Evolutionary conservation across 1,140 invertebrate species (phyloP).

Genomic region (Atta texana): DNA sequence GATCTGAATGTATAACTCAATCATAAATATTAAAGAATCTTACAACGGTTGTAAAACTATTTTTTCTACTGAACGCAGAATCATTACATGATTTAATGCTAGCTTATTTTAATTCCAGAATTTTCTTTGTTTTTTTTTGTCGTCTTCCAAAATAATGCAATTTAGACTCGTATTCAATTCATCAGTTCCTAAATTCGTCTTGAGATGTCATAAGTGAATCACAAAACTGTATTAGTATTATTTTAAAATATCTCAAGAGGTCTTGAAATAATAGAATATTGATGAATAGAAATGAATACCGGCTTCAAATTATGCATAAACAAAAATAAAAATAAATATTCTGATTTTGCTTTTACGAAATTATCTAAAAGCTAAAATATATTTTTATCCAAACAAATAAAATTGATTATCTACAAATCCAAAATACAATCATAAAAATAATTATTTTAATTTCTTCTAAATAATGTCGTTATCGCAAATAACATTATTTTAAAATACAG

Average conservation of each 20-base stretch:
- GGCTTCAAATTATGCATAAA: not conserved
- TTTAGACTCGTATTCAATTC: too few relatives aligned
- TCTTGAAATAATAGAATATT: too few relatives aligned
- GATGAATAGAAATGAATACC: too few relatives aligned
- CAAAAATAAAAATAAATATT: not conserved
- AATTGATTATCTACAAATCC: not conserved
- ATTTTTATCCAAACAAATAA: not conserved
- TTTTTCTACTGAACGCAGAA: too few relatives aligned
- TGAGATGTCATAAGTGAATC: too few relatives aligned
- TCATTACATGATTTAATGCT: not conserved
- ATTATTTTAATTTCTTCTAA: conserved; percentile 2
- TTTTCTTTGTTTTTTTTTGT: not conserved
- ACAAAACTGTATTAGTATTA: too few relatives aligned
- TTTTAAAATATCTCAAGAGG: too few relatives aligned
- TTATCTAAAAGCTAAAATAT: not conserved
- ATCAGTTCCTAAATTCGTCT: too few relatives aligned
- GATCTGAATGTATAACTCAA: too few relatives aligned
- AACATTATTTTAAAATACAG: not conserved
- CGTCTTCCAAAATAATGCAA: not conserved
- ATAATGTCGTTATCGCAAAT: not conserved
- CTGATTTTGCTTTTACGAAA: not conserved
- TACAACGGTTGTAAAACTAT: too few relatives aligned
- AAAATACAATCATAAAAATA: not conserved
- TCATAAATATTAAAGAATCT: too few relatives aligned
- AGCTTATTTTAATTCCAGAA: not conserved